phyloP scores from a whole-genome alignment of 2,113 vertebrate genomes.

The human region GRCh38 chr18:1711501-1712000 shows the following conservation, averaged over 20 bases:
- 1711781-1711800: background rate
- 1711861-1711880: background rate
- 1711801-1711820: background rate
- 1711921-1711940: background rate
- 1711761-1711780: background rate
- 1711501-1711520: background rate
- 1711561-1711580: background rate
- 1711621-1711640: background rate
- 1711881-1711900: background rate
- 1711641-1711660: background rate
- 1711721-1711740: background rate
- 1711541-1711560: background rate
- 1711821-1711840: background rate
- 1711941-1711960: background rate
- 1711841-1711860: background rate
- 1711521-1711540: background rate
- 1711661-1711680: background rate
- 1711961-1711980: background rate
- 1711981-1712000: background rate
- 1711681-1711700: background rate
- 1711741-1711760: background rate
- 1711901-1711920: background rate
- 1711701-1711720: background rate
- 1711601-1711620: background rate
- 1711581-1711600: background rate